Percentiles rank a stretch among this genome's conserved stretches.
Evolutionary conservation across 2,113 vertebrate species (phyloP).

Genomic region (Heterotis niloticus): DNA sequence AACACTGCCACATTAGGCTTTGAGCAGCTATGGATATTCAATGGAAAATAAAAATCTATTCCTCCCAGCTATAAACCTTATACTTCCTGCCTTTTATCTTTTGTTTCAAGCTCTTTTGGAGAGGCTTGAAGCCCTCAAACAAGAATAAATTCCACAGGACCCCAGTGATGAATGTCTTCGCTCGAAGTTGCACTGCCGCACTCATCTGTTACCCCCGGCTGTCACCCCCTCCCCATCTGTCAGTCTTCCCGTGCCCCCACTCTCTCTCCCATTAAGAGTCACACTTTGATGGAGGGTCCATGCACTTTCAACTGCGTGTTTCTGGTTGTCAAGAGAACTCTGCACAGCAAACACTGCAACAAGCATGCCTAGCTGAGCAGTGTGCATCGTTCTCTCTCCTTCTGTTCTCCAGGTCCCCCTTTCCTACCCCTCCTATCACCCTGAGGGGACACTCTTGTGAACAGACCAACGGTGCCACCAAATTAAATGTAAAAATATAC

Average conservation of each 20-base stretch:
- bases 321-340: constrained; percentile 35
- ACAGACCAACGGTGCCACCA: not conserved
- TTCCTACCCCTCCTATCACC: not conserved
- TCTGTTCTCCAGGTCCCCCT: not conserved
- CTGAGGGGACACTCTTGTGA: not conserved
- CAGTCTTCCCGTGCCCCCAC: constrained; percentile 19
- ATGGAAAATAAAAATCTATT: not conserved
- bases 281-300: constrained; percentile 38
- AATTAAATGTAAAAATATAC: not conserved
- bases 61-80: constrained; percentile 20
- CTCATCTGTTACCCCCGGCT: constrained; percentile 6
- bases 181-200: not conserved
- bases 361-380: not conserved
- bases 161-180: constrained; percentile 1
- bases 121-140: not conserved
- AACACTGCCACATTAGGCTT: not conserved
- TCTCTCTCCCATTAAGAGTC: constrained; percentile 38
- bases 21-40: not conserved
- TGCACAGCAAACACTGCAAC: constrained; percentile 24
- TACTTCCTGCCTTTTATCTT: not conserved
- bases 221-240: constrained; percentile 21
- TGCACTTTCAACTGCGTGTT: constrained; percentile 36
- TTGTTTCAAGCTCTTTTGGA: constrained; percentile 13
- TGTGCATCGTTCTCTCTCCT: not conserved
- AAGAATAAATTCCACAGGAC: constrained; percentile 24